Evolutionary conservation across 1,140 invertebrate genomes (phyloP).

Genomic region (Atta cephalotes): DNA sequence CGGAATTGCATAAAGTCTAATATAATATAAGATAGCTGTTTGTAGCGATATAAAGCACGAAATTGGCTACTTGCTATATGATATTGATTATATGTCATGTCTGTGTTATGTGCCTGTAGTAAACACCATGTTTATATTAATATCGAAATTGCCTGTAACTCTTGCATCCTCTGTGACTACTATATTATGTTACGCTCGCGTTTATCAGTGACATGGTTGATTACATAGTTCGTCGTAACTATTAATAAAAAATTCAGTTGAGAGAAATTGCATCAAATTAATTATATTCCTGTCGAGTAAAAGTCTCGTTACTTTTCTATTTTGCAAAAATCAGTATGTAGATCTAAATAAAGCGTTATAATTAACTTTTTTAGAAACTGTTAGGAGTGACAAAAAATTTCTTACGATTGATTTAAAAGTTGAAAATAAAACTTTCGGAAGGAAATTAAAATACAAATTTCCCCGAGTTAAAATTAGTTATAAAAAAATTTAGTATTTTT

Average conservation of each 20-base stretch:
- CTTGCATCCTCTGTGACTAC: slow-evolving; percentile 9
- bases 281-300: neutral
- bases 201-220: slow-evolving; percentile 4
- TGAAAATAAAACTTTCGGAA: neutral
- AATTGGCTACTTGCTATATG: slow-evolving; percentile 1
- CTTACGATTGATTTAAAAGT: neutral
- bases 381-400: neutral
- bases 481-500: neutral
- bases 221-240: neutral
- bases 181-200: neutral
- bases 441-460: neutral
- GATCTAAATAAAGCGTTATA: neutral
- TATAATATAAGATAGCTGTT: slow-evolving; percentile 23
- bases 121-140: slow-evolving; percentile 31
- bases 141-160: slow-evolving; percentile 44
- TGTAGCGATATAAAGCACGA: slow-evolving; percentile 12
- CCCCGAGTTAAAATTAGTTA: neutral
- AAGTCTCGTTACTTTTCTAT: neutral
- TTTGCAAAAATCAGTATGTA: neutral
- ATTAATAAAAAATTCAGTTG: slow-evolving; percentile 21
- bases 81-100: slow-evolving; percentile 29
- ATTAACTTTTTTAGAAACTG: neutral
- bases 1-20: neutral
- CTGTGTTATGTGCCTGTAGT: neutral
- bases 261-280: neutral